phyloP scores from a whole-genome alignment of 2,113 vertebrate genomes.

The Nerophis ophidion region DNA sequence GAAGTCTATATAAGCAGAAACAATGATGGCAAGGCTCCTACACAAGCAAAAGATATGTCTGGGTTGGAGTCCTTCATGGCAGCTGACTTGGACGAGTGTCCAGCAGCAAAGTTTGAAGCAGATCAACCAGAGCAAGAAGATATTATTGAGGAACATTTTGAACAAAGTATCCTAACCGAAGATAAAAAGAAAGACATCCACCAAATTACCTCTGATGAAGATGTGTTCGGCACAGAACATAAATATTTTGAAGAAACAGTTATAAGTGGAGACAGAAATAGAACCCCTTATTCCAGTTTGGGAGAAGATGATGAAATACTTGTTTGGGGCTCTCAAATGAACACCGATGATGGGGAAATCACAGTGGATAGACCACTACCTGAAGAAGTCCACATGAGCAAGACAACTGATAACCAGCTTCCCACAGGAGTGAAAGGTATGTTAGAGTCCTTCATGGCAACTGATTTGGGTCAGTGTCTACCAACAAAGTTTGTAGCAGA shows the following conservation, averaged over 20 bases:
- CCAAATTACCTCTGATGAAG: not conserved
- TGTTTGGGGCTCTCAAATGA: not conserved
- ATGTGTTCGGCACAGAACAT: not conserved
- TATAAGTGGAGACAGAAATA: not conserved
- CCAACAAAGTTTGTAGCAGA: constrained; percentile 23
- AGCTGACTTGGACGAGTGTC: constrained; percentile 57
- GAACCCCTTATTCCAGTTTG: not conserved
- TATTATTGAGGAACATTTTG: constrained; percentile 39
- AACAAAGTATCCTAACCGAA: constrained; percentile 14
- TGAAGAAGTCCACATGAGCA: constrained; percentile 62
- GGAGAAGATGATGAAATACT: constrained; percentile 3
- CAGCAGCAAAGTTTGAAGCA: constrained; percentile 25
- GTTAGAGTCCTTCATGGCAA: constrained; percentile 55
- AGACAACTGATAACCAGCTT: constrained; percentile 29
- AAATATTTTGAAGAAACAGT: not conserved
- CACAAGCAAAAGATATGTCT: constrained; percentile 39
- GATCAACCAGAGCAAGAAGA: constrained; percentile 28
- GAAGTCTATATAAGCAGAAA: constrained; percentile 62
- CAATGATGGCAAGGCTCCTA: constrained; percentile 11
- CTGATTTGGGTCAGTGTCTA: constrained; percentile 58
- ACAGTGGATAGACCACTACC: constrained; percentile 42
- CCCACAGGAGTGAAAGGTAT: constrained; percentile 43
- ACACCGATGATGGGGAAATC: not conserved
- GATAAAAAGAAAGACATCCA: not conserved
- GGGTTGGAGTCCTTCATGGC: constrained; percentile 65